Evolutionary conservation across 2,888 invertebrate genomes (phyloP), one percentile per base, ranked within the genome.

Genomic region (Meiosimyza decipiens): DNA sequence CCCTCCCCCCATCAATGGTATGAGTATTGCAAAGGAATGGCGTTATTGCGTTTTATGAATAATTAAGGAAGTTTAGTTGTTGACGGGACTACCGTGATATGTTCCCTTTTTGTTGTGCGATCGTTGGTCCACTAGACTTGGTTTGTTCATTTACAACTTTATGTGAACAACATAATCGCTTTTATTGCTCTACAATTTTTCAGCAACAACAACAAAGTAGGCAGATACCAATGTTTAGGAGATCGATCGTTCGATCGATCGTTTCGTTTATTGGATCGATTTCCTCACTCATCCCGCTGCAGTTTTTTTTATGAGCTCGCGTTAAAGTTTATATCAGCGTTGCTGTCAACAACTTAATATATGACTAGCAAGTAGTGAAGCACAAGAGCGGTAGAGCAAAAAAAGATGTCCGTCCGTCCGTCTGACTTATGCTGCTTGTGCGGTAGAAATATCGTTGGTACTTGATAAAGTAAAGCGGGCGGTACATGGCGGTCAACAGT

Each of bases 261-360:
- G 60, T n/a, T 15, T 60, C 57, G 16, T 40, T 28, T 47, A 6
- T 47, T 40, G 7, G 51, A 49, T 16, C 52, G 62, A 70, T 63
- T 54, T 63, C 40, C 9, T 9, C 40, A 40, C 40, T 40, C 40
- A 40, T 40, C 40, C 40, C 40, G 40, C 40, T 40, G 40, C 40
- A 40, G 9, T 64, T 52, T 54, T 47, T 70, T 71, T 71, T 73
- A 69, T 40, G 71, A 68, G 28, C 71, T 1, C 40, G 62, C 60
- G 71, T 71, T 51, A 64, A 62, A 64, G 66, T 65, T 71, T 68
- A 70, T 47, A 75, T 73, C 71, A 75, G 75, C 79, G 78, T 82
- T 82, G 85, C 85, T 85, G 85, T 85, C 85, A 85, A 80, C 84
- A 80, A 75, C 79, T 83, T 83, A 83, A 85, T 80, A 83, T 82